Conservation (phyloP, 2,797 vertebrate genomes). For the Chaenodraco wilsoni region DNA sequence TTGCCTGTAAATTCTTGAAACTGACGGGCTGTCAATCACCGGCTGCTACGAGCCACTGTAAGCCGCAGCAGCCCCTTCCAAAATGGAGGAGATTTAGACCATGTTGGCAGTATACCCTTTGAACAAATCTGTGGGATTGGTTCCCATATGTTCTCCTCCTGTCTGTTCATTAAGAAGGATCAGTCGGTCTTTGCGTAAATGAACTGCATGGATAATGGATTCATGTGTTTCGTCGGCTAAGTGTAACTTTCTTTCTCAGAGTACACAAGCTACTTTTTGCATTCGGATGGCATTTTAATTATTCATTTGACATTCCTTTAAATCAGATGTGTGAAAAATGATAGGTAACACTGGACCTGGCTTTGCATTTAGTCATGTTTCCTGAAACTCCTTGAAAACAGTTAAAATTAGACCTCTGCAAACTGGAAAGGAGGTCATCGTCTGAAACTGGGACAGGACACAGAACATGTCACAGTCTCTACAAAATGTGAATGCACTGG, state of each 20-base stretch:
- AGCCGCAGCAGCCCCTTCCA: constrained; percentile 69
- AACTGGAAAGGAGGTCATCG: constrained; percentile 87
- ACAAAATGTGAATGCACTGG: constrained; percentile 59
- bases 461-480: constrained; percentile 73
- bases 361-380: constrained; percentile 69
- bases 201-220: constrained; percentile 51
- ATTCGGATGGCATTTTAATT: neutral
- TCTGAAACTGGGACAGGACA: constrained; percentile 87
- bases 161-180: constrained; percentile 74
- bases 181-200: constrained; percentile 58
- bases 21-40: constrained; percentile 66
- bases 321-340: constrained; percentile 7
- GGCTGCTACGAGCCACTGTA: constrained; percentile 62
- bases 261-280: constrained; percentile 5
- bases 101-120: constrained; percentile 76
- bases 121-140: constrained; percentile 83
- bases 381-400: constrained; percentile 82
- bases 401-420: constrained; percentile 86
- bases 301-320: constrained; percentile 18
- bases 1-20: constrained; percentile 36
- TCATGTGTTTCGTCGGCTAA: constrained; percentile 37
- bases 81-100: constrained; percentile 79
- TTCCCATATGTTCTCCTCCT: constrained; percentile 80
- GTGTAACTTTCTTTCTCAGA: constrained; percentile 21
- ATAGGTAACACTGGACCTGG: constrained; percentile 37